These are phyloP conservation scores for Zelleria hepariella DNA, from an alignment of 2,888 invertebrate genomes.

Conservation along the genomic window DNA sequence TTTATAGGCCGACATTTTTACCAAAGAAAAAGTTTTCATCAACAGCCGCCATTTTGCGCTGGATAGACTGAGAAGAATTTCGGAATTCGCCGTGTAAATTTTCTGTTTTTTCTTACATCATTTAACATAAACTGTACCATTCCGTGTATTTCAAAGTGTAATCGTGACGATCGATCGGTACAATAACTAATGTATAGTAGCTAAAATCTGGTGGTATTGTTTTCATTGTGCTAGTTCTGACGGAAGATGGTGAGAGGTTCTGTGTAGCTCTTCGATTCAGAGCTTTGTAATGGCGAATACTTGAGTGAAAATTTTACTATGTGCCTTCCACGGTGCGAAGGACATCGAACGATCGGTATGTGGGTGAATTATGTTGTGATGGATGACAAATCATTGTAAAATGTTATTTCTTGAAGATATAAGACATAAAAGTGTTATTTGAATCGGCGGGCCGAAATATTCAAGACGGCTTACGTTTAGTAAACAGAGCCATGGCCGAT, in stretches of 20 bases:
- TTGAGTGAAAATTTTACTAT: slow-evolving; percentile 79
- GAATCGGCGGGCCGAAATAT: slow-evolving; percentile 73
- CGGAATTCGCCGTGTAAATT: slow-evolving; percentile 80
- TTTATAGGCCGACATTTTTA: slow-evolving; percentile 77
- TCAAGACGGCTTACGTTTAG: slow-evolving; percentile 77
- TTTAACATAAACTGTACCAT: slow-evolving; percentile 69
- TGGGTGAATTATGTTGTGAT: slow-evolving; percentile 73
- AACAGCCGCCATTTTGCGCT: slow-evolving; percentile 96
- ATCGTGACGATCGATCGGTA: slow-evolving; percentile 57
- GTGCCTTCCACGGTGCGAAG: slow-evolving; percentile 83
- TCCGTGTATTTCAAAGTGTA: slow-evolving; percentile 74
- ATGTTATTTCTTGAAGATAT: slow-evolving; percentile 68
- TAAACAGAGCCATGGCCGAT: slow-evolving; percentile 91
- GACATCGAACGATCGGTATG: slow-evolving; percentile 78
- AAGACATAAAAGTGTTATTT: slow-evolving; percentile 70
- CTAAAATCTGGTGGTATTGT: slow-evolving; percentile 74
- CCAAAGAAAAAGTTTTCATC: slow-evolving; percentile 96
- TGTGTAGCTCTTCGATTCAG: slow-evolving; percentile 78
- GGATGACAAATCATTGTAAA: slow-evolving; percentile 69
- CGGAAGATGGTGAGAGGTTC: slow-evolving; percentile 83
- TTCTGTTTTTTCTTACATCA: slow-evolving; percentile 74
- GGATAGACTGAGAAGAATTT: slow-evolving; percentile 83
- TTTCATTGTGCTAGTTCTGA: slow-evolving; percentile 80
- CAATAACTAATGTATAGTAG: slow-evolving; percentile 63
- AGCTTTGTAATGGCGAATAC: slow-evolving; percentile 87